phyloP scores from a whole-genome alignment of 1,140 invertebrate species.

The Drosophila seguyi region DNA sequence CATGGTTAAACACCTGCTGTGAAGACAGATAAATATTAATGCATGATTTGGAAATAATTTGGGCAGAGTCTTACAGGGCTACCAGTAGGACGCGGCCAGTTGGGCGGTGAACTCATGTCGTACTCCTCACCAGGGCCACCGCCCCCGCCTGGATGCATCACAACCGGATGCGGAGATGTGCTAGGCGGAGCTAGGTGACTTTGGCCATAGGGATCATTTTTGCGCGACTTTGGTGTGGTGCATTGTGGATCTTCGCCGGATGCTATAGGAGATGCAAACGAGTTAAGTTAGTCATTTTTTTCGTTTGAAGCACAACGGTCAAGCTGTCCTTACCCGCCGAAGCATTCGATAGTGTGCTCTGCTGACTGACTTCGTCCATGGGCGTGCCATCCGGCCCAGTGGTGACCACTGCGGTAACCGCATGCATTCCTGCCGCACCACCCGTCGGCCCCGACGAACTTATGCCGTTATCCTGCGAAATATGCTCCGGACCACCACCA shows the following conservation, averaged over 20 bases:
- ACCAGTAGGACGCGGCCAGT: constrained; percentile 94
- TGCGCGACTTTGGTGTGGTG: constrained; percentile 91
- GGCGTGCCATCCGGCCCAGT: constrained; percentile 94
- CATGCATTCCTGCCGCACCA: constrained; percentile 86
- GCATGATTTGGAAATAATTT: background rate
- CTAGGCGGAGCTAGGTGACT: constrained; percentile 90
- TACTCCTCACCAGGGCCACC: constrained; percentile 95
- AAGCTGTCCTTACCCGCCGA: constrained; percentile 89
- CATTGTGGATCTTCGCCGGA: constrained; percentile 93
- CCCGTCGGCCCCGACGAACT: constrained; percentile 85
- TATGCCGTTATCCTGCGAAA: constrained; percentile 84
- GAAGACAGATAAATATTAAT: constrained; percentile 77
- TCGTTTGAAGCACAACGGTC: background rate
- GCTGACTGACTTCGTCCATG: constrained; percentile 95
- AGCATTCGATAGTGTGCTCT: constrained; percentile 95
- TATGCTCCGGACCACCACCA: constrained; percentile 79
- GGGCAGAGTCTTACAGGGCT: constrained; percentile 90
- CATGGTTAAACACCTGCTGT: constrained; percentile 94
- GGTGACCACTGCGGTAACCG: constrained; percentile 93
- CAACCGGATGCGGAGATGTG: constrained; percentile 90
- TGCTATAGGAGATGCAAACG: constrained; percentile 86
- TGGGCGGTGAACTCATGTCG: constrained; percentile 93
- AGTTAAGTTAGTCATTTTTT: background rate
- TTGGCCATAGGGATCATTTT: constrained; percentile 88
- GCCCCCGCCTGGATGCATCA: constrained; percentile 84